These are phyloP conservation scores for Phalacrocorax carbo DNA, from an alignment of 2,113 vertebrate species.

Conservation along the genomic window DNA sequence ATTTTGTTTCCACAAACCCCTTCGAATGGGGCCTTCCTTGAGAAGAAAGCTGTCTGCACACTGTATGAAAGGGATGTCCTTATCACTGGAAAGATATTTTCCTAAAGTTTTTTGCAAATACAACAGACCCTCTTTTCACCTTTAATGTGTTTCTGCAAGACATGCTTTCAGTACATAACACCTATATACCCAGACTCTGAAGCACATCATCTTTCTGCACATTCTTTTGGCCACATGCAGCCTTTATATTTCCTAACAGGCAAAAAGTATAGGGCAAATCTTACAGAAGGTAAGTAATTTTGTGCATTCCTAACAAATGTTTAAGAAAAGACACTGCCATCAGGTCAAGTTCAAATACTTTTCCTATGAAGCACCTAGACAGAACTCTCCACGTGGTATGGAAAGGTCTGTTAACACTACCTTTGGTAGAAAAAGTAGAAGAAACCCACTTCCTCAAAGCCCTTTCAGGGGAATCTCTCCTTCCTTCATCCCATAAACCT, in stretches of 20 bases:
- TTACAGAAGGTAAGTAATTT: background rate
- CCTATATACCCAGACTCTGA: background rate
- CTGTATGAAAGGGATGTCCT: background rate
- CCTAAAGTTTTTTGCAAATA: background rate
- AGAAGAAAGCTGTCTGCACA: background rate
- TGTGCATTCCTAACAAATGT: background rate
- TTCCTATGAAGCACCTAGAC: background rate
- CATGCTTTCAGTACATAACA: accelerated
- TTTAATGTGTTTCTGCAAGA: background rate
- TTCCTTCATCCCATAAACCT: background rate
- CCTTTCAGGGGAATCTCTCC: background rate
- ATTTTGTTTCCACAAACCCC: background rate
- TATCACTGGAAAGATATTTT: background rate
- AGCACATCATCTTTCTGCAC: accelerated
- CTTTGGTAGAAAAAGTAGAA: background rate
- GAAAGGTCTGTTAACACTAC: background rate
- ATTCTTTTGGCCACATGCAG: background rate
- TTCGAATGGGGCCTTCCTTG: background rate
- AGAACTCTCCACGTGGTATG: background rate
- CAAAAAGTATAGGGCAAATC: background rate
- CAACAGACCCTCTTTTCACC: background rate
- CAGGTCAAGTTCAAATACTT: background rate
- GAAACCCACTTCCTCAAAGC: background rate
- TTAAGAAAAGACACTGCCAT: background rate
- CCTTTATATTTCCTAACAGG: background rate